Evolutionary conservation across 2,888 invertebrate species (phyloP).

Genomic region (Pocota personata): DNA sequence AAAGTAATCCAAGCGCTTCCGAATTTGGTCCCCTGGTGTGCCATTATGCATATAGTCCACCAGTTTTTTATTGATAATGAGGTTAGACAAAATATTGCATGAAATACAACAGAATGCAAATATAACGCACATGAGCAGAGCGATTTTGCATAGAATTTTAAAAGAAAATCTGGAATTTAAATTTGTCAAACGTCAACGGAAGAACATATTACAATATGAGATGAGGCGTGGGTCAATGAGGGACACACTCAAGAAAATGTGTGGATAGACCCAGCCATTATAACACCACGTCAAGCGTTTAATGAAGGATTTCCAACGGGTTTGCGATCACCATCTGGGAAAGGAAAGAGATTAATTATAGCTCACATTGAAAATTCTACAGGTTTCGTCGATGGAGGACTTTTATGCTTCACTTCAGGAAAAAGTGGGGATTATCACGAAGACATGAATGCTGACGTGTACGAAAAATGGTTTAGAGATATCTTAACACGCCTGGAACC

Average conservation of each 20-base stretch:
- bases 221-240: background rate
- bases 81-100: too few species aligned
- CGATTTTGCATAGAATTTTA: too few species aligned
- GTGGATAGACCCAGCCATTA: background rate
- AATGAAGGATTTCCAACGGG: too few species aligned
- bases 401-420: background rate
- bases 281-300: constrained; percentile 3
- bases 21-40: too few species aligned
- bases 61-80: too few species aligned
- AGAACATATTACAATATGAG: constrained; percentile 5
- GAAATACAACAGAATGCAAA: too few species aligned
- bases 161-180: too few species aligned
- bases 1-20: too few species aligned
- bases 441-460: constrained; percentile 12
- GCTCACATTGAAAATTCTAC: background rate
- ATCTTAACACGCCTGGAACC: background rate
- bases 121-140: too few species aligned
- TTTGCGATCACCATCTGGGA: constrained; percentile 7
- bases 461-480: background rate
- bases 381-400: background rate
- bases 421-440: constrained; percentile 9
- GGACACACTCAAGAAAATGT: background rate
- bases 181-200: too few species aligned
- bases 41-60: too few species aligned
- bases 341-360: background rate